Evolutionary conservation across 2,797 vertebrate species (phyloP).

Genomic region (Lutjanus argentimaculatus): DNA sequence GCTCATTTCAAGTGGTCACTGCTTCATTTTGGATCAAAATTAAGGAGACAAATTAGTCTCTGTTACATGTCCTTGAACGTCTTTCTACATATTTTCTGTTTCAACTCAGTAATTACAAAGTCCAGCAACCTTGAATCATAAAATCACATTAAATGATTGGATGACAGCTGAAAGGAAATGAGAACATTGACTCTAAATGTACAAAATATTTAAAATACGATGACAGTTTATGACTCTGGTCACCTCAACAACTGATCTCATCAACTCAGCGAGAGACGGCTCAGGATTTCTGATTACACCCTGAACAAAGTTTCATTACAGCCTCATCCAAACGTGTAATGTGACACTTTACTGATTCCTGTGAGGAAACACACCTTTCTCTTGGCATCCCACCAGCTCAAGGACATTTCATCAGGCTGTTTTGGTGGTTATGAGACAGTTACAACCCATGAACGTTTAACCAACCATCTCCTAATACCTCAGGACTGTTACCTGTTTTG

Average conservation of each 20-base stretch:
- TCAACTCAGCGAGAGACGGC: not conserved
- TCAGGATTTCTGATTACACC: constrained; percentile 19
- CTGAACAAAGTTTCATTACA: constrained; percentile 5
- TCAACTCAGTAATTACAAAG: not conserved
- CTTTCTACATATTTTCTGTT: not conserved
- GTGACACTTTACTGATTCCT: constrained; percentile 26
- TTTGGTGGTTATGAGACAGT: constrained; percentile 16
- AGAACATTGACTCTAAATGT: not conserved
- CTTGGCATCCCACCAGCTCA: not conserved
- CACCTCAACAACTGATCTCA: constrained; percentile 5
- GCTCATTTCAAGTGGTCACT: not conserved
- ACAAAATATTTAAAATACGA: not conserved
- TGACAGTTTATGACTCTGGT: not conserved
- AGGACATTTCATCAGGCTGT: not conserved
- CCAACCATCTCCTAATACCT: not conserved
- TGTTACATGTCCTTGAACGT: not conserved
- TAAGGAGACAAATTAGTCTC: not conserved
- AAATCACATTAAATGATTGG: not conserved
- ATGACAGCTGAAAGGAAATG: not conserved
- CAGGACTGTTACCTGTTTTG: constrained; percentile 4
- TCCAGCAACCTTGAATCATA: not conserved
- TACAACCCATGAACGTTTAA: constrained; percentile 14
- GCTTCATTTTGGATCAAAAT: not conserved
- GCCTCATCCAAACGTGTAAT: constrained; percentile 11
- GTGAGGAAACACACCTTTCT: not conserved